phyloP scores from a whole-genome alignment of 1,140 invertebrate species.

The Zaprionus gabonicus region DNA sequence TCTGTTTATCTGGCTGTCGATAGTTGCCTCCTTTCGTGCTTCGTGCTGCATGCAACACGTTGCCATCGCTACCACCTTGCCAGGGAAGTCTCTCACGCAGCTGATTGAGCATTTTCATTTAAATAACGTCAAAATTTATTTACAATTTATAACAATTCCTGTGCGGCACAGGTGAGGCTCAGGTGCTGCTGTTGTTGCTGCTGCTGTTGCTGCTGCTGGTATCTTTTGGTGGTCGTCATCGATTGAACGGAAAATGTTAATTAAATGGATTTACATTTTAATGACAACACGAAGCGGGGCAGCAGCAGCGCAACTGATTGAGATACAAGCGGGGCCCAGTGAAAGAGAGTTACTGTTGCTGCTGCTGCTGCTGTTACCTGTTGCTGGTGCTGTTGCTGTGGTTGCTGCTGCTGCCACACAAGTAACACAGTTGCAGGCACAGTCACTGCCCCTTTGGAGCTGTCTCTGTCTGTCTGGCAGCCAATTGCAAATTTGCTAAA shows the following conservation, averaged over 20 bases:
- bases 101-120: slow-evolving; percentile 45
- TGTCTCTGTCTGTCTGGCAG: slow-evolving; percentile 28
- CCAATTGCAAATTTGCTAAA: slow-evolving; percentile 80
- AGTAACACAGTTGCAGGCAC: slow-evolving; percentile 4
- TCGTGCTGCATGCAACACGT: background rate
- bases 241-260: slow-evolving; percentile 68
- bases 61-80: background rate
- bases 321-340: slow-evolving; percentile 50
- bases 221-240: slow-evolving; percentile 62
- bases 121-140: slow-evolving; percentile 68
- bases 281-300: slow-evolving; percentile 74
- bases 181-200: slow-evolving; percentile 4
- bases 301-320: slow-evolving; percentile 57
- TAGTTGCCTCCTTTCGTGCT: background rate
- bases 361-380: slow-evolving; percentile 14
- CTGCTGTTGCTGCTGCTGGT: slow-evolving; percentile 18
- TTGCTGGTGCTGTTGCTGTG: background rate
- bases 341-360: slow-evolving; percentile 41
- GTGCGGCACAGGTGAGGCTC: slow-evolving; percentile 3
- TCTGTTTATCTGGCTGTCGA: no score
- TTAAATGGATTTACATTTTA: slow-evolving; percentile 82
- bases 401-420: slow-evolving; percentile 2
- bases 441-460: slow-evolving; percentile 3
- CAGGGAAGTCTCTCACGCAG: slow-evolving; percentile 56
- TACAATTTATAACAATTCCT: slow-evolving; percentile 79